Evolutionary conservation across 2,888 invertebrate species (phyloP).

Genomic region (Lepas anatifera): DNA sequence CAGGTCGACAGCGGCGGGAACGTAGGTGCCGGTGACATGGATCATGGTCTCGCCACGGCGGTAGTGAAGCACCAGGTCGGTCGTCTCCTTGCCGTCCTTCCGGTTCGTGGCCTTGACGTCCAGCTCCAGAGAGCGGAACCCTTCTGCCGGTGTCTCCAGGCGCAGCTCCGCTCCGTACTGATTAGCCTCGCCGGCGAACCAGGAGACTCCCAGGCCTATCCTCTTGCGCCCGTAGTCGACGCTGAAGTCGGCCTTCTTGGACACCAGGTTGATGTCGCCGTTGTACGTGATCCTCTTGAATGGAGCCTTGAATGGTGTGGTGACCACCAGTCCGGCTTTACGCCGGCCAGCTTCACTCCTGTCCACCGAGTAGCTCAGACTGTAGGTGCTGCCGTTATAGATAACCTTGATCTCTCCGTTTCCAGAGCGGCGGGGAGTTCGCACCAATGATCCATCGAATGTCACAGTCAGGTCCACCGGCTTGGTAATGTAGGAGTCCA

Average conservation of each 20-base stretch:
- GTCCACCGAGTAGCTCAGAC: neutral
- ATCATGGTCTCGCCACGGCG: neutral
- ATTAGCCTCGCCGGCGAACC: neutral
- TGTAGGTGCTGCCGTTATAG: neutral
- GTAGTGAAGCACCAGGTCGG: conserved; percentile 1
- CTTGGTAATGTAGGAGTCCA: neutral
- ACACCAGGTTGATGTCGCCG: too few species aligned
- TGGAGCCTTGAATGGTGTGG: neutral
- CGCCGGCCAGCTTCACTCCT: neutral
- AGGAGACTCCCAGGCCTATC: neutral
- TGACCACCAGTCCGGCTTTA: neutral
- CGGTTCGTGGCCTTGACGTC: neutral
- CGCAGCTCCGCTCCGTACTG: conserved; percentile 5
- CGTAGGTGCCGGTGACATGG: neutral
- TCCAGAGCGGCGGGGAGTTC: neutral
- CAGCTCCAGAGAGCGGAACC: neutral
- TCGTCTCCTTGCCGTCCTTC: neutral
- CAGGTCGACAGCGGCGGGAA: neutral
- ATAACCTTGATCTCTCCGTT: neutral
- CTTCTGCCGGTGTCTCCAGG: neutral
- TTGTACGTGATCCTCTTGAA: neutral
- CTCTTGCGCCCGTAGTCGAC: neutral
- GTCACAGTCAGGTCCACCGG: neutral
- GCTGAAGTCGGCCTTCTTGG: neutral
- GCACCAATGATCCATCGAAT: neutral